Conservation (phyloP, 2,113 vertebrate species). For the Eidolon helvum region DNA sequence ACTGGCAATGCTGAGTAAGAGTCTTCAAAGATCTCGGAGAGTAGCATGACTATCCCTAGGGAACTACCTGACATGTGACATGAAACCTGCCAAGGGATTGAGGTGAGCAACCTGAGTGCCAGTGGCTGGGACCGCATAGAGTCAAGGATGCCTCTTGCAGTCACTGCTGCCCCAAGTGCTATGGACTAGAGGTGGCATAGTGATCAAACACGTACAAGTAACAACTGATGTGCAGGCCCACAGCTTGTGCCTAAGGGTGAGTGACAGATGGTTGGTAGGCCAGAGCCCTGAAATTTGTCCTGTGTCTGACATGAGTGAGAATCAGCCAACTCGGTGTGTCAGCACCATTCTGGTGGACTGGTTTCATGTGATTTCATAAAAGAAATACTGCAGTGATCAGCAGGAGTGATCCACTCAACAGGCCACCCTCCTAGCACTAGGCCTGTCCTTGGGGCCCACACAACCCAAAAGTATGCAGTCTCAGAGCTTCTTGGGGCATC, state of each 20-base stretch:
- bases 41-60: background rate
- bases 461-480: background rate
- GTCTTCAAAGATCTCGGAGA: background rate
- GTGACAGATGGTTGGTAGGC: background rate
- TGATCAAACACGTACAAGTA: background rate
- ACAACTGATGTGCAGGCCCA: background rate
- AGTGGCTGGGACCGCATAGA: background rate
- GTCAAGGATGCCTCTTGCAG: background rate
- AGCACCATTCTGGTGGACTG: background rate
- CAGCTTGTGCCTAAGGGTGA: background rate
- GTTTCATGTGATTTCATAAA: background rate
- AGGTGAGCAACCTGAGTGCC: background rate
- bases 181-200: background rate
- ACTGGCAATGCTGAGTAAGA: background rate
- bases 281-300: background rate
- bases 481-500: background rate
- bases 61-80: background rate
- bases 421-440: background rate
- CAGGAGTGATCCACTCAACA: background rate
- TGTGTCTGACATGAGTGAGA: background rate
- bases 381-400: background rate
- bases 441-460: background rate
- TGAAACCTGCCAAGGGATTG: background rate
- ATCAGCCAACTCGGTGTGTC: background rate
- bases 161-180: background rate